Percentiles rank a stretch among this genome's conserved stretches.
Evolutionary conservation across 2,888 invertebrate genomes (phyloP).

Genomic region (Nomada goodeniana): DNA sequence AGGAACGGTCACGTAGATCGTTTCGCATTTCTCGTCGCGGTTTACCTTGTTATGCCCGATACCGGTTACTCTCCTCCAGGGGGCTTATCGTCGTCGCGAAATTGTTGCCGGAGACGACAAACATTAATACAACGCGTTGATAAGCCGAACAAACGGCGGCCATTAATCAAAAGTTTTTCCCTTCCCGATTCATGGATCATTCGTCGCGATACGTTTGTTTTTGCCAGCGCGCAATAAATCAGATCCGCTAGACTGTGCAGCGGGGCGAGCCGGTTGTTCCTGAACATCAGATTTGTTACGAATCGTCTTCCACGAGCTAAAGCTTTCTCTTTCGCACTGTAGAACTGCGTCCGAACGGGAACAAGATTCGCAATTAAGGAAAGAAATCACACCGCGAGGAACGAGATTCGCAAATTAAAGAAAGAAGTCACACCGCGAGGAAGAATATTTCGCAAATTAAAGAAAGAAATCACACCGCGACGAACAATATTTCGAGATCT

Average conservation of each 20-base stretch:
- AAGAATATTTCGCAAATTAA: too few species aligned
- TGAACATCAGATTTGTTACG: neutral
- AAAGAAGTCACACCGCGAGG: too few species aligned
- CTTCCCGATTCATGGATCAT: conserved; percentile 40
- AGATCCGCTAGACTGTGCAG: neutral
- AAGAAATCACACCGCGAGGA: too few species aligned
- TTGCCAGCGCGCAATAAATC: conserved; percentile 24
- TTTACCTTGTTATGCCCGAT: conserved; percentile 52
- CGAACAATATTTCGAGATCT: too few species aligned
- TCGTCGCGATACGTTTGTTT: conserved; percentile 40
- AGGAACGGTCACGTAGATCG: conserved; percentile 56
- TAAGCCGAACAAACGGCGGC: conserved; percentile 46
- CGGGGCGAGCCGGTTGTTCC: neutral
- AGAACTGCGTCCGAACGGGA: too few species aligned
- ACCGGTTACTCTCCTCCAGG: conserved; percentile 24
- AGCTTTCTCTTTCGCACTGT: too few species aligned
- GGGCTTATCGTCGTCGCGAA: conserved; percentile 50
- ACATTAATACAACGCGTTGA: conserved; percentile 56
- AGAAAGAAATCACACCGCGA: too few species aligned
- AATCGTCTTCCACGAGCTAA: too few species aligned
- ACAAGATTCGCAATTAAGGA: too few species aligned
- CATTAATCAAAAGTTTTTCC: conserved; percentile 43
- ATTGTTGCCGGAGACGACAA: conserved; percentile 46
- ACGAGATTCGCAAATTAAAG: too few species aligned
- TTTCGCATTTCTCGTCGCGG: conserved; percentile 62